Base-by-base conservation (phyloP, 2,797 vertebrate species). In the Spizella passerina region DNA sequence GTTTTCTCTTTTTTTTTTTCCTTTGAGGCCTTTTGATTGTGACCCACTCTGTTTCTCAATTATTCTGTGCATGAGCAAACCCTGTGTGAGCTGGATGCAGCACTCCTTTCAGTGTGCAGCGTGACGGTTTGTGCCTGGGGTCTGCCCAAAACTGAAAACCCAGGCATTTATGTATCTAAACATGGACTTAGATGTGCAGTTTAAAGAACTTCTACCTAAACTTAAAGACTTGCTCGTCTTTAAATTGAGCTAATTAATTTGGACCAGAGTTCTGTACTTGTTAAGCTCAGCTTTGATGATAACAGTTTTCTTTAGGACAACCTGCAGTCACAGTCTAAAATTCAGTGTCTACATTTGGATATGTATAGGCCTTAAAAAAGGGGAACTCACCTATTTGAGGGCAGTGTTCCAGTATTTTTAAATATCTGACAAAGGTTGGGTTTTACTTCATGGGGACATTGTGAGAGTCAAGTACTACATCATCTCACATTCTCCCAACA, bases 1-100 rank as follows among this genome's bases (percentile, higher is more conserved):
- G 88, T 84, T 96, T 93, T 55, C 50, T 47, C 16, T 57, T 27
- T 65, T 65, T 87, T 82, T 69, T 44, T 18, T 8, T 3, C 23
- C 59, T 76, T 81, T 71, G 76, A 80, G 82, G 32, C 71, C 72
- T 92, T 94, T 82, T 88, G 32, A 91, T 76, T 88, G 68, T 72
- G 78, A 86, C 80, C 80, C 86, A 61, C 71, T 96, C 93, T 94
- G 63, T 94, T 93, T 69, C 73, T 84, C 88, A 92, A 96, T 93
- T 94, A 95, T 63, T 91, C 88, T 73, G 86, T 91, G 90, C 94
- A 88, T 94, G 90, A 96, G 66, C 92, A 96, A 95, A 90, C 88
- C 86, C 78, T 94, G 88, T 39, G 52, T 95, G 94, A 91, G 86
- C 70, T 93, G 29, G 36, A 68, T 82, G 78, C 66, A 73, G 56